phyloP scores from a whole-genome alignment of 53 echinoderm and acorn worm genomes.

The Holothuria scabra region DNA sequence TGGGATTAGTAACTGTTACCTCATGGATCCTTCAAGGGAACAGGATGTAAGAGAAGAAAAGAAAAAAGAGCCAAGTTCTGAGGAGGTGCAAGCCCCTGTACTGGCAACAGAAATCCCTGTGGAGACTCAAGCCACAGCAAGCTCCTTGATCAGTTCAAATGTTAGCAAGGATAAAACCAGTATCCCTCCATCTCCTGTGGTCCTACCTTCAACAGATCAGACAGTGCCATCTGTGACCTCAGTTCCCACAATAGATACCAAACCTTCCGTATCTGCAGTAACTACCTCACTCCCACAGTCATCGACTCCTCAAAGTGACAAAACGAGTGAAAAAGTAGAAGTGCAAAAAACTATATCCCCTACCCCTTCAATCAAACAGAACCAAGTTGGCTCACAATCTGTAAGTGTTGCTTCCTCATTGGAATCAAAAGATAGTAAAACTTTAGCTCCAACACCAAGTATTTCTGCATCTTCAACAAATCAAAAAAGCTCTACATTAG shows the following conservation, averaged over 20 bases:
- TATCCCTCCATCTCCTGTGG: background rate
- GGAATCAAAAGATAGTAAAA: no score
- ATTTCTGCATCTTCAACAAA: no score
- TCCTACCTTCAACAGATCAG: background rate
- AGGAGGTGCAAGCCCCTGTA: background rate
- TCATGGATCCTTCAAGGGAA: background rate
- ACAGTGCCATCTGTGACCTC: background rate
- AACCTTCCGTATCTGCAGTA: background rate
- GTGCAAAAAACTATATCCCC: conserved; percentile 19
- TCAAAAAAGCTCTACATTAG: no score
- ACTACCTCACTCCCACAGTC: background rate
- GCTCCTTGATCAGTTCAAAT: conserved; percentile 27
- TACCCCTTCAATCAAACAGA: conserved; percentile 29
- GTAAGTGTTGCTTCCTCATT: no score
- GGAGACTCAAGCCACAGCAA: background rate
- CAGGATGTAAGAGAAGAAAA: conserved; percentile 14
- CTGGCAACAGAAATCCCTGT: background rate
- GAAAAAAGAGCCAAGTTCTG: conserved; percentile 18
- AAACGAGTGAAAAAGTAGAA: background rate
- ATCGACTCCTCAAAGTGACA: background rate
- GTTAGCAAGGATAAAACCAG: background rate
- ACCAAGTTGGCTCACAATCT: background rate
- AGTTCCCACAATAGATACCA: background rate
- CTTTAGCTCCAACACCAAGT: no score
- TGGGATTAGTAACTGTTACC: conserved; percentile 6